Base-by-base conservation (phyloP, 2,888 invertebrate species). In the Dioctria rufipes region DNA sequence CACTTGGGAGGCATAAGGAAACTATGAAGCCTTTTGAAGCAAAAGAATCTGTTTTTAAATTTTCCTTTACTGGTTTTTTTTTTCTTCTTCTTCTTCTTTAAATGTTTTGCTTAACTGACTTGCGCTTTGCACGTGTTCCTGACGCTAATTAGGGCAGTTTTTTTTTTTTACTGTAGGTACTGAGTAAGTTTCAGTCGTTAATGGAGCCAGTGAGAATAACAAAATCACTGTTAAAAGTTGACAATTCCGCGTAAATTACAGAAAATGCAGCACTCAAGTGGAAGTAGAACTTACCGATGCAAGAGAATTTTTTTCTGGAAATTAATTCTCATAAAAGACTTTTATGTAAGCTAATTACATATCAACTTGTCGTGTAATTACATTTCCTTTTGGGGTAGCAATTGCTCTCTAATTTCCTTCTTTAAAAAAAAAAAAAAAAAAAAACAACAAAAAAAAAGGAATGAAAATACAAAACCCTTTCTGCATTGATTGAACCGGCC, bases 101-200 rank as follows among this genome's bases (percentile, higher is more conserved):
- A 43, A 25, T 43, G 60, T 71, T 71, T 51, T 71, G 71, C 51
- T 71, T 54, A 71, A 71, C 71, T 51, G 42, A 75, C 60, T 42
- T 43, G 60, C 61, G 43, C 40, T 25, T 75, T 43, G 6, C 60
- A 75, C 61, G 43, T 25, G 25, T 75, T 60, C 58, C 13, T 5
- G 60, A 13, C 60, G 60, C 75, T 75, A 75, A 75, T 75, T 75
- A 75, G 75, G 75, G 37, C 75, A 75, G 75, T 42, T 61, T 71
- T n/a, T n/a, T n/a, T n/a, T n/a, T n/a, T n/a, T 75, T 25, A 25
- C 25, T 25, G 25, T 25, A 25, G 25, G 25, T 25, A 25, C 61
- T 25, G 73, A 54, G 58, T 40, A 39, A 61, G 61, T 13, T 60
- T 43, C 61, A 11, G 8, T 13, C 42, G 43, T 13, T 58, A 73